These are phyloP conservation scores for Hetaerina titia DNA, from an alignment of 2,888 invertebrate genomes.

Conservation along the genomic window DNA sequence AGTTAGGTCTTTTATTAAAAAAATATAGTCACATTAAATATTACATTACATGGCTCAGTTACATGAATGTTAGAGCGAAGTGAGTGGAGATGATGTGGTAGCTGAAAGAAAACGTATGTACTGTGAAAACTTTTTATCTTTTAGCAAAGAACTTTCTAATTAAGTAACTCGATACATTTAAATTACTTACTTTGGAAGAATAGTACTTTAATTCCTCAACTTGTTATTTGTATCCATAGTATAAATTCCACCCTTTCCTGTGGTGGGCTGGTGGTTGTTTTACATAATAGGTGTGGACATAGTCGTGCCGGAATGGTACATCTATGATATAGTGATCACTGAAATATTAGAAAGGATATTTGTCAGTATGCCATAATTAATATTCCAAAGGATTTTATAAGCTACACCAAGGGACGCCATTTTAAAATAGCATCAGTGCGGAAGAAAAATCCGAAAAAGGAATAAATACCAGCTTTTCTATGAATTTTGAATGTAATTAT, in stretches of 20 bases:
- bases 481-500: no score
- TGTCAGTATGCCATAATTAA: background rate
- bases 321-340: constrained; percentile 48
- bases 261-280: background rate
- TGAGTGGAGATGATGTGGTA: background rate
- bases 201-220: background rate
- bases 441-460: no score
- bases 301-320: constrained; percentile 29
- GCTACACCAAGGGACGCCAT: background rate
- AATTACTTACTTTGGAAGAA: no score
- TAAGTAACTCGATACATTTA: no score
- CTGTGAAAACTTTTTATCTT: background rate
- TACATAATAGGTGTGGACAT: background rate
- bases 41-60: background rate
- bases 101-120: background rate
- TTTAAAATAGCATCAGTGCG: background rate
- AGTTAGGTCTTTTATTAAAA: background rate
- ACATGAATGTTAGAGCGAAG: background rate
- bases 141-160: background rate
- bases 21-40: background rate
- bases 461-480: no score
- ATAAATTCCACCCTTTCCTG: constrained; percentile 2
- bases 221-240: constrained; percentile 6
- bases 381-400: background rate
- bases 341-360: background rate